Conservation (phyloP, 2,113 vertebrate genomes). For the Ramphastos sulfuratus region DNA sequence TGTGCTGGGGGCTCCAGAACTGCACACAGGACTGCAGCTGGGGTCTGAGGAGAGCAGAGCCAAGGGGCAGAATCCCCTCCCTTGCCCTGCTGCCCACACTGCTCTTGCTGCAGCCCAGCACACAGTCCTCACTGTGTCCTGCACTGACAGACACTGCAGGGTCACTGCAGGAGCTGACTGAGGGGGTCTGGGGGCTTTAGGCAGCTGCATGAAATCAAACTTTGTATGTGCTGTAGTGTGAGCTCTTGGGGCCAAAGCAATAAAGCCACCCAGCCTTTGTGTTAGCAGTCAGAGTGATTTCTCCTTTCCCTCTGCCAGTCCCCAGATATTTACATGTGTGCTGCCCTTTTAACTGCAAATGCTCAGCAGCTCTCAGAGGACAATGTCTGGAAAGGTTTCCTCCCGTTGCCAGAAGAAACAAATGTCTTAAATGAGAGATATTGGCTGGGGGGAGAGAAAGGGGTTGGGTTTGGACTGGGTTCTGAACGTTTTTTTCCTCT, state of each 20-base stretch:
- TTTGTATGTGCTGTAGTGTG: background rate
- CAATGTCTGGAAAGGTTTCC: conserved; percentile 38
- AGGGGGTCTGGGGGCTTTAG: background rate
- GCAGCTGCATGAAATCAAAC: background rate
- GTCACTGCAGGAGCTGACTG: background rate
- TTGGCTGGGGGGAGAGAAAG: background rate
- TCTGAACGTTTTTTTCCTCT: background rate
- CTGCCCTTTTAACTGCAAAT: conserved; percentile 2
- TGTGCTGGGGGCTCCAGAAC: no score
- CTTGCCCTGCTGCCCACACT: no score
- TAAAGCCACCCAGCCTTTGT: background rate
- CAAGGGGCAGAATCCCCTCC: no score
- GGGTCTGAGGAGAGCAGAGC: no score
- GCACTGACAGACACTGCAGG: background rate
- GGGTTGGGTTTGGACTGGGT: background rate
- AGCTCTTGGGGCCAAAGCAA: background rate
- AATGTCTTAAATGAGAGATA: conserved; percentile 1
- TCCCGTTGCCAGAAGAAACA: conserved; percentile 57
- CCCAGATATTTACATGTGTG: background rate
- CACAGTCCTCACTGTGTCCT: background rate
- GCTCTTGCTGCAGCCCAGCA: no score
- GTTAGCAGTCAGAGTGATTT: background rate
- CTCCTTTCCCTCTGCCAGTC: background rate
- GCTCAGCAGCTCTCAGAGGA: background rate
- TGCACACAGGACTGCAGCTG: no score